Evolutionary conservation across 1,140 invertebrate genomes (phyloP).

Genomic region (Ridgeia piscesae): DNA sequence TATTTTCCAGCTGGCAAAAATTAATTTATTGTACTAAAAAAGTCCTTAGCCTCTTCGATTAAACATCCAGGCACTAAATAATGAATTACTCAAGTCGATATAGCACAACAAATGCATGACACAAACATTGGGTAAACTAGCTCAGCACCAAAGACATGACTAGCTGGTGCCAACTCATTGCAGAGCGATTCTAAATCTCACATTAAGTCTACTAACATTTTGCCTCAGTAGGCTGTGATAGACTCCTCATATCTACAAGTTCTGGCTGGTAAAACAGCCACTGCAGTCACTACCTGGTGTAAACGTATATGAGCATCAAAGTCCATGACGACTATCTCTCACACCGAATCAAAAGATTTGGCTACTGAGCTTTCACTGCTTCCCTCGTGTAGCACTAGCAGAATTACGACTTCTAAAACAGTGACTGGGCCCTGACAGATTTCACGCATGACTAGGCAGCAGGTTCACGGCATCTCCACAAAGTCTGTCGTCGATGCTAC

Average conservation of each 20-base stretch:
- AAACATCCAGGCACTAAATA: neutral
- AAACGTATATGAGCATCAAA: neutral
- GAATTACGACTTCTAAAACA: neutral
- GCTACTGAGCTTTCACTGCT: neutral
- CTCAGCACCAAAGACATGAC: neutral
- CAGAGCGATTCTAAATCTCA: neutral
- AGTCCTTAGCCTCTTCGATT: neutral
- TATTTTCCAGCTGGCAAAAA: neutral
- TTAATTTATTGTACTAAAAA: neutral
- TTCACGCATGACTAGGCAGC: neutral
- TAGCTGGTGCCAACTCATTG: neutral
- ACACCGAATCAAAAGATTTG: neutral
- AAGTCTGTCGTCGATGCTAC: neutral
- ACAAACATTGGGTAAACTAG: neutral
- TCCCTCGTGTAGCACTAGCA: neutral
- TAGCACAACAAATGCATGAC: neutral
- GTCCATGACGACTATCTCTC: neutral
- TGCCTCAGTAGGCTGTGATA: neutral
- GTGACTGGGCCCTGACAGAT: neutral
- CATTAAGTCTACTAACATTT: neutral
- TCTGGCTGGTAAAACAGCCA: neutral
- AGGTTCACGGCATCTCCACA: neutral
- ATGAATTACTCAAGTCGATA: neutral
- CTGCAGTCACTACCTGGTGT: neutral
- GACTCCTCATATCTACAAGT: neutral